A percentile compares a stretch with the other conserved stretches of the same genome.
Conservation (phyloP, 2,113 vertebrate species). For the Erinaceus europaeus region DNA sequence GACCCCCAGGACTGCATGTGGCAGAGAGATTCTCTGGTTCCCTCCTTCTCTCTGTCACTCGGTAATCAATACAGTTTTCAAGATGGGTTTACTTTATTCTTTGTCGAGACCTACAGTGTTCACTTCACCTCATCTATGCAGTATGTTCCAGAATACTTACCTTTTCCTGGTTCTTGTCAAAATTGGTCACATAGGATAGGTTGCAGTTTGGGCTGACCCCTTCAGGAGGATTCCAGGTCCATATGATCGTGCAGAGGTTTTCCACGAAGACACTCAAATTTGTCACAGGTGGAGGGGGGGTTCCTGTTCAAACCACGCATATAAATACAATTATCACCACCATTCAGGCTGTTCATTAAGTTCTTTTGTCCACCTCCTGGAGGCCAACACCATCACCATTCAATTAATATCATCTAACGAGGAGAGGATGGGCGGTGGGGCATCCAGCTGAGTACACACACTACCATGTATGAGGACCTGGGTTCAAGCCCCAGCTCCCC, state of each 20-base stretch:
- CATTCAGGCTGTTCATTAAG: background rate
- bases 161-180: conserved; percentile 65
- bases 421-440: too few relatives aligned
- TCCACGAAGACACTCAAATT: conserved; percentile 73
- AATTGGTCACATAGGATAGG: conserved; percentile 67
- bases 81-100: conserved; percentile 33
- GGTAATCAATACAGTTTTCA: too few relatives aligned
- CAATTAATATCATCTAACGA: too few relatives aligned
- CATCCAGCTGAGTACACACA: too few relatives aligned
- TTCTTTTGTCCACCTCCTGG: background rate
- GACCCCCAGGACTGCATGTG: too few relatives aligned
- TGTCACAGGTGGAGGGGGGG: conserved; percentile 62
- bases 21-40: too few relatives aligned
- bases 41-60: too few relatives aligned
- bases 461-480: too few relatives aligned
- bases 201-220: conserved; percentile 64
- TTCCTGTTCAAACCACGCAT: conserved; percentile 67
- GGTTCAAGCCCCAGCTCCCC: too few relatives aligned
- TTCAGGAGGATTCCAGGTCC: conserved; percentile 73
- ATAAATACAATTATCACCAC: conserved; percentile 26
- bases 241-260: conserved; percentile 72
- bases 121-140: background rate
- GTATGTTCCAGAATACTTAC: conserved; percentile 58
- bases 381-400: background rate
- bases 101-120: background rate